Conservation (phyloP, 2,888 invertebrate genomes). For the Microctonus aethiopoides region DNA sequence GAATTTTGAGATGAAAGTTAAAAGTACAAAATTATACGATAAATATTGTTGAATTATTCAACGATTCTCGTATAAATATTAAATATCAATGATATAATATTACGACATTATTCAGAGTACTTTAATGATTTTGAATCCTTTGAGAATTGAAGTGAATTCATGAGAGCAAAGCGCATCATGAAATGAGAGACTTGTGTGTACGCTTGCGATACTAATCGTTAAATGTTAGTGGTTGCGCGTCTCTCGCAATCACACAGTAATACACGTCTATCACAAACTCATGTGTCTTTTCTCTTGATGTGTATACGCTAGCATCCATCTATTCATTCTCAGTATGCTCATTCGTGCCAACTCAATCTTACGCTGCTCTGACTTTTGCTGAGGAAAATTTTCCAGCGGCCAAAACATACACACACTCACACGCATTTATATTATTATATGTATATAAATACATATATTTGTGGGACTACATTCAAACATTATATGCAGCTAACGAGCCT, state of each 20-base stretch:
- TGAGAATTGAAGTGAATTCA: neutral
- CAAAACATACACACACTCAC: neutral
- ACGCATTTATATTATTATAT: neutral
- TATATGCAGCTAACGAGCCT: slow-evolving; percentile 39
- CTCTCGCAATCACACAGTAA: neutral
- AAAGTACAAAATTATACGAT: no score
- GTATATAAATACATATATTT: slow-evolving; percentile 20
- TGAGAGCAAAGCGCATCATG: neutral
- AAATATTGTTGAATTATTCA: neutral
- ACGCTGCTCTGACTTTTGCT: slow-evolving; percentile 11
- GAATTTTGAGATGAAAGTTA: no score
- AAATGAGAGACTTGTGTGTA: neutral
- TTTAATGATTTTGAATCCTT: no score
- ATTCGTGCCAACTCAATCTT: slow-evolving; percentile 12
- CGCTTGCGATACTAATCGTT: neutral
- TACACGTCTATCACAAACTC: neutral
- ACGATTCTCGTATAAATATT: neutral
- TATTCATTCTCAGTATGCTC: slow-evolving; percentile 5
- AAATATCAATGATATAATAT: neutral
- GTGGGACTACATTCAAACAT: slow-evolving; percentile 6
- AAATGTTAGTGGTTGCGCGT: neutral
- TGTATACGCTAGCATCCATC: neutral
- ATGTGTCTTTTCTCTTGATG: neutral
- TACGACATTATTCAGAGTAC: neutral
- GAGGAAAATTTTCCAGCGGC: neutral